Percentiles rank a stretch among this genome's conserved stretches.
These are phyloP conservation scores for Drosophila bocqueti DNA, from an alignment of 1,140 invertebrate species.

Conservation along the genomic window DNA sequence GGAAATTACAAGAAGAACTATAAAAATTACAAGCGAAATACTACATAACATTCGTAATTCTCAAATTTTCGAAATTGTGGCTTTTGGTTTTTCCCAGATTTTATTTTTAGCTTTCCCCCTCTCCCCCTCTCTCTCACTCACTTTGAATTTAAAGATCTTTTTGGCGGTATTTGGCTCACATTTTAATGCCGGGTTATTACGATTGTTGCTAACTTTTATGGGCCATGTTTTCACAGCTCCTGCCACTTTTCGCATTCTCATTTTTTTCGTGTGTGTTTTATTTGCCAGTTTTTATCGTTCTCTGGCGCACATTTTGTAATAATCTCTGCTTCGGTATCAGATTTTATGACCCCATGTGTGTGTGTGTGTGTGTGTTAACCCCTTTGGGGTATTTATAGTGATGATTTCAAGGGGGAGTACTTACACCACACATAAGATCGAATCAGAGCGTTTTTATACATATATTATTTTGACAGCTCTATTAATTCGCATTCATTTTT, in stretches of 20 bases:
- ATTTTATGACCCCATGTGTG: slow-evolving; percentile 33
- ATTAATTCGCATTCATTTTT: slow-evolving; percentile 11
- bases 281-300: slow-evolving; percentile 37
- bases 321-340: slow-evolving; percentile 53
- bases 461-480: slow-evolving; percentile 19
- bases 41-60: not conserved
- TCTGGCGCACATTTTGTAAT: slow-evolving; percentile 60
- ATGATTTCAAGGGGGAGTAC: slow-evolving; percentile 46
- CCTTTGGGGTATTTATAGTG: slow-evolving; percentile 59
- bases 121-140: not conserved
- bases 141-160: not conserved
- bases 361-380: slow-evolving; percentile 2
- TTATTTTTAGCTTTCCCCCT: not conserved
- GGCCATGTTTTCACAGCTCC: slow-evolving; percentile 22
- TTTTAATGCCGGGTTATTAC: slow-evolving; percentile 14
- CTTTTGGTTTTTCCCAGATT: not conserved
- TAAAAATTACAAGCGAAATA: not conserved
- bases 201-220: slow-evolving; percentile 42
- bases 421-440: not conserved
- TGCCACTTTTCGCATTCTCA: slow-evolving; percentile 12
- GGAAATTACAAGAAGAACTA: not conserved
- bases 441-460: not conserved
- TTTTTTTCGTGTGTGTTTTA: slow-evolving; percentile 27
- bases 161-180: slow-evolving; percentile 4
- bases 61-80: not conserved